Evolutionary conservation across 1,140 invertebrate species (phyloP).

Genomic region (Orius insidiosus): DNA sequence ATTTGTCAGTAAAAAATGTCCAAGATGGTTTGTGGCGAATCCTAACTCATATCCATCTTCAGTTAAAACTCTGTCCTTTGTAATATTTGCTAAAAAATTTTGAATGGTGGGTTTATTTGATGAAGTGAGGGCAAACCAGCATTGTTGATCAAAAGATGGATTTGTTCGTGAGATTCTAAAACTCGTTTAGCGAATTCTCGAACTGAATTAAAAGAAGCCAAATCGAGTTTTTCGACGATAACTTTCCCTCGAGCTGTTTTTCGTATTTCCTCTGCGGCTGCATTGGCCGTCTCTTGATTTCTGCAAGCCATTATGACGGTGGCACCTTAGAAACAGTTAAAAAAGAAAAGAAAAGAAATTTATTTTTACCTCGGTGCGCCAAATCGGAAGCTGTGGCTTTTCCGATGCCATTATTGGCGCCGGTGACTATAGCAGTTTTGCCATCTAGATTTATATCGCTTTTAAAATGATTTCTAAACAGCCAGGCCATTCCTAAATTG

Average conservation of each 20-base stretch:
- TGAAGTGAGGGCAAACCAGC: constrained; percentile 23
- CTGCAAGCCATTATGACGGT: constrained; percentile 29
- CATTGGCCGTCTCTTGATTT: constrained; percentile 24
- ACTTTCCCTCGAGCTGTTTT: constrained; percentile 20
- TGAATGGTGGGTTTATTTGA: too few species aligned
- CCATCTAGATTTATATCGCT: constrained; percentile 42
- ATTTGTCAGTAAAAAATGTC: constrained; percentile 69
- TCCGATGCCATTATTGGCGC: constrained; percentile 79
- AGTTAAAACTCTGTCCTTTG: constrained; percentile 24
- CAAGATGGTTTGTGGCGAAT: constrained; percentile 59
- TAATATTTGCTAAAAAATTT: constrained; percentile 17
- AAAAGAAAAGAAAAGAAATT: constrained; percentile 5
- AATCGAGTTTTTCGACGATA: constrained; percentile 23
- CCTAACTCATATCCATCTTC: constrained; percentile 70
- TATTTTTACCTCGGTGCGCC: constrained; percentile 40
- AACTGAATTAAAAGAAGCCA: constrained; percentile 16
- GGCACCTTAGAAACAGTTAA: too few species aligned
- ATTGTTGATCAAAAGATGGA: constrained; percentile 32
- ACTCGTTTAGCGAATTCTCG: constrained; percentile 25
- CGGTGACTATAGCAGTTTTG: constrained; percentile 66
- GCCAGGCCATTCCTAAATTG: constrained; percentile 16
- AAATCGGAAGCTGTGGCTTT: constrained; percentile 66
- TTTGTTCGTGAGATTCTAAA: constrained; percentile 20
- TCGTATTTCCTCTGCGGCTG: constrained; percentile 24
- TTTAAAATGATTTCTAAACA: constrained; percentile 36